Conservation (phyloP, 2,797 vertebrate species). For the Rhynchonycteris naso region DNA sequence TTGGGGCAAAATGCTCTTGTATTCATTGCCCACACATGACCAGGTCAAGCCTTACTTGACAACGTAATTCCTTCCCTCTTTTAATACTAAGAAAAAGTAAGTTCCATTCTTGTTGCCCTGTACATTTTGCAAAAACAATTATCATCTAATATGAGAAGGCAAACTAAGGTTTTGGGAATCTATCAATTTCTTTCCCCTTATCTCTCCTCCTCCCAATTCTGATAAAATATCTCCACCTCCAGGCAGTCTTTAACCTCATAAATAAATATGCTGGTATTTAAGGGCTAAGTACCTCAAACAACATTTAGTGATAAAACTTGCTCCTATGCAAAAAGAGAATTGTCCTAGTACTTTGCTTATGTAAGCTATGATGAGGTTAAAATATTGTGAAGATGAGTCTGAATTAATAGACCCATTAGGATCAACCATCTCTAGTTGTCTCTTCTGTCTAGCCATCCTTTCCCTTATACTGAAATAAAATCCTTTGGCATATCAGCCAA, state of each 20-base stretch:
- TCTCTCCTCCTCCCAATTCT: neutral
- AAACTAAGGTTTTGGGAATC: constrained; percentile 26
- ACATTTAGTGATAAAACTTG: constrained; percentile 29
- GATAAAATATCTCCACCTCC: neutral
- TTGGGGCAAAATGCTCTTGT: neutral
- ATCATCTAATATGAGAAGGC: neutral
- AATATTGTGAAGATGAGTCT: neutral
- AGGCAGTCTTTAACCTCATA: neutral
- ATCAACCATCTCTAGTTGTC: neutral
- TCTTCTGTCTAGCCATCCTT: neutral
- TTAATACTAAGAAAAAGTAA: neutral
- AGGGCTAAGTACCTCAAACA: neutral
- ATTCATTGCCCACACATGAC: neutral
- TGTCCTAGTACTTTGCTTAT: neutral
- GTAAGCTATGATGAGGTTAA: neutral
- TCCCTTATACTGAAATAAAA: neutral
- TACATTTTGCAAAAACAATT: constrained; percentile 44
- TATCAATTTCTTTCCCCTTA: neutral
- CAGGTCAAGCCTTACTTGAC: neutral
- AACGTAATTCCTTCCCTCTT: neutral
- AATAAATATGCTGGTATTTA: neutral
- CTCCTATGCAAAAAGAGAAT: neutral
- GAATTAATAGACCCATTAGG: neutral
- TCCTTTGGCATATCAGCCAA: neutral
- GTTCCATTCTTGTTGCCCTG: neutral